phyloP scores from a whole-genome alignment of 64 coral and sea anemone species.

The Actinia tenebrosa region DNA sequence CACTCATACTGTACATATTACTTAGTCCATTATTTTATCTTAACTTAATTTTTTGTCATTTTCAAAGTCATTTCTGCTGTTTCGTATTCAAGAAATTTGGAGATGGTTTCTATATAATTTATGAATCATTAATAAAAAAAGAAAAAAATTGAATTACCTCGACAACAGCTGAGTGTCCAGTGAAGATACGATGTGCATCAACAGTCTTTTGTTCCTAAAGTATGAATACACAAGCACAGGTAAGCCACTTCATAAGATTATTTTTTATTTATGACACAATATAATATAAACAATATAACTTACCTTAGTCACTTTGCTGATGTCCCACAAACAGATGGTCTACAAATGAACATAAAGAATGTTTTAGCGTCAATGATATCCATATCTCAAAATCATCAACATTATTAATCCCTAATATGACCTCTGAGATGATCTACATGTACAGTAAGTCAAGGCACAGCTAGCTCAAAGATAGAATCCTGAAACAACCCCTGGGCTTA shows the following conservation, averaged over 20 bases:
- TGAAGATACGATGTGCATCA: slow-evolving; percentile 82
- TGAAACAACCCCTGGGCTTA: neutral
- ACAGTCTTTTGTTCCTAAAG: slow-evolving; percentile 88
- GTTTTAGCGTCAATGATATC: neutral
- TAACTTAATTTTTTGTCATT: too few relatives aligned
- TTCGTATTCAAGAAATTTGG: too few relatives aligned
- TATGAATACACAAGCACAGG: neutral
- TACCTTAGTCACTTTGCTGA: slow-evolving; percentile 78
- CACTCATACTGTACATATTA: too few relatives aligned
- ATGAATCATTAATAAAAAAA: too few relatives aligned
- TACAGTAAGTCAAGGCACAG: too few relatives aligned
- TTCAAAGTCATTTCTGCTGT: too few relatives aligned
- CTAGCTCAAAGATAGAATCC: too few relatives aligned
- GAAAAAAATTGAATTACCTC: slow-evolving; percentile 48
- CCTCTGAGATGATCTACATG: too few relatives aligned
- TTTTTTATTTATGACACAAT: too few relatives aligned
- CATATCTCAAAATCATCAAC: neutral
- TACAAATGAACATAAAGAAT: slow-evolving; percentile 24
- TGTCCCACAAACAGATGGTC: slow-evolving; percentile 99
- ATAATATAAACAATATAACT: too few relatives aligned
- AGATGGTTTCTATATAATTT: too few relatives aligned
- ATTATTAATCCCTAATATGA: too few relatives aligned
- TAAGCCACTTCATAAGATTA: neutral
- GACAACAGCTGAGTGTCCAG: slow-evolving; percentile 88
- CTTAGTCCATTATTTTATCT: neutral